These are phyloP conservation scores for Mastacembelus armatus DNA, from an alignment of 2,797 vertebrate species.

Conservation along the genomic window DNA sequence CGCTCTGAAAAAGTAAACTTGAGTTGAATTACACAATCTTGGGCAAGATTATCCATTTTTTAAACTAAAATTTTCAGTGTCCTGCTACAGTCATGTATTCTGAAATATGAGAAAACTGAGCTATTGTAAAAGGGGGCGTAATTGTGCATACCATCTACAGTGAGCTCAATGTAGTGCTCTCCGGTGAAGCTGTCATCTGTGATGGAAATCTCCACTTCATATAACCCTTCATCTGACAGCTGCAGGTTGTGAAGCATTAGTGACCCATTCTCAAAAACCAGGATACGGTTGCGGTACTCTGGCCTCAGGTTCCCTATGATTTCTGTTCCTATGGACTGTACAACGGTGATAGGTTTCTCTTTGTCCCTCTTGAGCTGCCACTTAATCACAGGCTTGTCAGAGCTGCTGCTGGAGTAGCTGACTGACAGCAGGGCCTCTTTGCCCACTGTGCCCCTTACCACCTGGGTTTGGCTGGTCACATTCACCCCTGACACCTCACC, in stretches of 20 bases:
- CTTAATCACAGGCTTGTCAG: slow-evolving; percentile 94
- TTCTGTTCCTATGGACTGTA: slow-evolving; percentile 94
- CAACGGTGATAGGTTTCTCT: slow-evolving; percentile 92
- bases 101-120: background rate
- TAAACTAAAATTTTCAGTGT: no score
- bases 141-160: slow-evolving; percentile 90
- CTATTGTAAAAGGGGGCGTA: background rate
- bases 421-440: slow-evolving; percentile 92
- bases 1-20: slow-evolving; percentile 15
- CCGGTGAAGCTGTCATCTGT: slow-evolving; percentile 97
- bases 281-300: slow-evolving; percentile 92
- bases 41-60: no score
- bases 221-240: slow-evolving; percentile 91
- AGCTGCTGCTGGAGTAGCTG: slow-evolving; percentile 92
- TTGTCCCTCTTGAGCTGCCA: slow-evolving; percentile 94
- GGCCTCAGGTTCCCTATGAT: slow-evolving; percentile 94
- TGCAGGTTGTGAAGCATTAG: slow-evolving; percentile 92
- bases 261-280: slow-evolving; percentile 93
- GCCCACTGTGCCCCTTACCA: slow-evolving; percentile 91
- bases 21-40: slow-evolving; percentile 7
- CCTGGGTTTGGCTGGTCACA: slow-evolving; percentile 89
- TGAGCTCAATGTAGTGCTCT: slow-evolving; percentile 92
- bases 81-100: slow-evolving; percentile 21
- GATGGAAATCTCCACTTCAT: slow-evolving; percentile 98
- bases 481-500: slow-evolving; percentile 90